Evolutionary conservation across 2,797 vertebrate species (phyloP), one percentile per base, ranked within the genome.

Genomic region (Pseudomugil tenellus): DNA sequence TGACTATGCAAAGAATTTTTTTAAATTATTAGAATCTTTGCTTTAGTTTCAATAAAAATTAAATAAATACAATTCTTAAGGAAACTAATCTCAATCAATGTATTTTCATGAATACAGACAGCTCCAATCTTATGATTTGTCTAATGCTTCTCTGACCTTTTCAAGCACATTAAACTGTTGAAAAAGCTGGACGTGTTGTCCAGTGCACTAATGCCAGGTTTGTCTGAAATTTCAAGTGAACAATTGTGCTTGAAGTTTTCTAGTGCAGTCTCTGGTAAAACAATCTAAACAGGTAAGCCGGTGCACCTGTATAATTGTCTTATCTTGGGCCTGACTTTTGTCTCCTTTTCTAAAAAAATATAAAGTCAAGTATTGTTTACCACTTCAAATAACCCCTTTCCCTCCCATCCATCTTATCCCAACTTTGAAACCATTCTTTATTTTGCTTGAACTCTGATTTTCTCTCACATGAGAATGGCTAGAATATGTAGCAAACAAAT

Each of bases 301-400:
- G 56, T 67, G 3, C 32, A 52, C 25, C 51, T 41, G 51, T 55
- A 46, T 48, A 35, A 58, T 66, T 57, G 19, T 77, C 48, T 58
- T 57, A 46, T 55, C 61, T 77, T 21, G 12, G 16, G n/a, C 54
- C 67, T 74, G 67, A 75, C 79, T 89, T 61, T 51, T 72, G 52
- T 14, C 64, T 84, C 59, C 49, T 70, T 55, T 69, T 78, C 35
- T 17, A 9, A 35, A 79, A 69, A 64, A 64, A n/a, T 70, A 62
- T 73, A 61, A 74, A 69, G 77, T 82, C 74, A 83, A 70, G 68
- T 66, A 77, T 77, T 78, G 59, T 82, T 87, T 80, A 79, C 37
- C 66, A 73, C 60, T 72, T 79, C n/a, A 4, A 76, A 70, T 52
- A 72, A 63, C 63, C 53, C 67, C 67, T 72, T 67, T 65, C 48